Evolutionary conservation across 2,113 vertebrate species (phyloP), one percentile per base, ranked within the genome.

Genomic region (Lanius ludovicianus): DNA sequence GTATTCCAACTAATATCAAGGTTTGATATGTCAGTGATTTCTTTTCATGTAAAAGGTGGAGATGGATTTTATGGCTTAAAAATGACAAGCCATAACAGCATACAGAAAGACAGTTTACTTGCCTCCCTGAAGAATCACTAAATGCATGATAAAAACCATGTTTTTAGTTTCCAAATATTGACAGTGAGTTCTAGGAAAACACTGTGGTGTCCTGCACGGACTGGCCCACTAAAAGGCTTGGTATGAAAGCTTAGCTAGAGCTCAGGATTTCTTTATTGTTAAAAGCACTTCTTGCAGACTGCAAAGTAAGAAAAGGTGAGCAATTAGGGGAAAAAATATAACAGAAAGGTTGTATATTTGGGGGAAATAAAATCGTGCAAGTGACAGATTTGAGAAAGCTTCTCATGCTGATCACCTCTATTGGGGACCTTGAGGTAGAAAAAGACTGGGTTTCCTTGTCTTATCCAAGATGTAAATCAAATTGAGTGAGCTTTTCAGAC

Each of bases 311-410:
- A 57, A 80, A 64, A 31, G 9, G 30, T 60, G 55, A 84, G 28
- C 39, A 81, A 13, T 60, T 47, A 35, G 41, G 37, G 12, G 19
- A 0, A 12, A 39, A 52, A 47, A 7, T 20, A 10, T 23, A 44
- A 27, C 5, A 37, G 33, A 39, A 27, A 42, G 8, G 12, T 35
- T 50, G 10, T 52, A 2, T 56, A 39, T 89, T 39, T 60, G 39
- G 49, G 37, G 6, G 67, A 46, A 28, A 25, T 24, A n/a, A 67
- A 44, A 20, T 46, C 0, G 0, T 52, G 27, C 21, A 13, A 42
- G 22, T 31, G 18, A 42, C 31, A 44, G 25, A 37, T 56, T 39
- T 57, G 46, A 70, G 59, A 81, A 70, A 44, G 9, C 27, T 60
- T 22, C 25, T 41, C 15, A 46, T 68, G 25, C 33, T 65, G 33